A percentile compares a stretch with the other conserved stretches of the same genome.
Conservation (phyloP, 2,888 invertebrate genomes). For the Scaptomyza caliginosa region DNA sequence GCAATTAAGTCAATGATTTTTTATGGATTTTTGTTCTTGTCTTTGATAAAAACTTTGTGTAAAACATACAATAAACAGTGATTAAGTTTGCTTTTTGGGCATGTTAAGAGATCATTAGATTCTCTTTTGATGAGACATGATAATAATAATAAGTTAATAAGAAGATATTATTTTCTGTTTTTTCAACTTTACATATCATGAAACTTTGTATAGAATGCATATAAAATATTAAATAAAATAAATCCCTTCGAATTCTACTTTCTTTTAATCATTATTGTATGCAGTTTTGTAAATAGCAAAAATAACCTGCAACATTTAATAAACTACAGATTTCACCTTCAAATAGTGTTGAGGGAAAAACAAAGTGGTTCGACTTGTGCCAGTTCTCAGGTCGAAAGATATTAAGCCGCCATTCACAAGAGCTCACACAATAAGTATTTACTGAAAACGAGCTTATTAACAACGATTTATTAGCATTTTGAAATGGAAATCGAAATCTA, state of each 20-base stretch:
- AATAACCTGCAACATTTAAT: conserved; percentile 7
- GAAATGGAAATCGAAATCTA: conserved; percentile 66
- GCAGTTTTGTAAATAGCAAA: background rate
- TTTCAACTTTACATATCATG: too few relatives aligned
- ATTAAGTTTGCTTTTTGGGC: conserved; percentile 7
- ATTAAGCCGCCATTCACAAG: conserved; percentile 34
- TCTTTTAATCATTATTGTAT: too few relatives aligned
- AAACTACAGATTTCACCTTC: conserved; percentile 47
- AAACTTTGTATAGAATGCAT: too few relatives aligned
- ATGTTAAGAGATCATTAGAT: too few relatives aligned
- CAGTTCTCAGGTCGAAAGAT: conserved; percentile 43
- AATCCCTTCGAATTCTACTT: too few relatives aligned
- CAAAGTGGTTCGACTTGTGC: conserved; percentile 45
- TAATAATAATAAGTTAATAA: too few relatives aligned
- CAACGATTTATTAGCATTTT: conserved; percentile 64
- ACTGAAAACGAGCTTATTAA: conserved; percentile 61
- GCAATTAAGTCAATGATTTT: conserved; percentile 32
- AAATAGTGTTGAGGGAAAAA: conserved; percentile 25
- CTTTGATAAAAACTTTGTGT: background rate
- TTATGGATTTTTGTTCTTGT: conserved; percentile 4
- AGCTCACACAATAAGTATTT: conserved; percentile 59
- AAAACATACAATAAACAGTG: conserved; percentile 22
- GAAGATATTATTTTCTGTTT: too few relatives aligned
- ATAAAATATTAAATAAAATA: too few relatives aligned
- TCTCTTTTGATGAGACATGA: too few relatives aligned